Evolutionary conservation across 1,140 invertebrate genomes (phyloP).

Genomic region (Diorhabda sublineata): DNA sequence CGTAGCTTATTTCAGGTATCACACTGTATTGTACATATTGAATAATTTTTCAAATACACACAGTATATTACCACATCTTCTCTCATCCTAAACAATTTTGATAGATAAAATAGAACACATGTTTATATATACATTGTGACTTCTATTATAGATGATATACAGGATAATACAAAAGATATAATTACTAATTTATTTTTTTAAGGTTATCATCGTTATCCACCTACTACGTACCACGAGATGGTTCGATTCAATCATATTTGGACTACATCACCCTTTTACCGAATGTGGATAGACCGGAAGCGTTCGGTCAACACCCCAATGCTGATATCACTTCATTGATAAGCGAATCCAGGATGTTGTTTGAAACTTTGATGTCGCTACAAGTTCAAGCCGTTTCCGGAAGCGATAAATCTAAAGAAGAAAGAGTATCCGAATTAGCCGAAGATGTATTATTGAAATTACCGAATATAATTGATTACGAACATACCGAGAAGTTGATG

Average conservation of each 20-base stretch:
- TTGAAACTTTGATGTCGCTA: slow-evolving; percentile 76
- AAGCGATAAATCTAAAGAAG: slow-evolving; percentile 60
- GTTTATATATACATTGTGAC: too few relatives aligned
- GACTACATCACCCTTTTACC: slow-evolving; percentile 75
- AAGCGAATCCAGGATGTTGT: slow-evolving; percentile 69
- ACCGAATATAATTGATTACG: slow-evolving; percentile 69
- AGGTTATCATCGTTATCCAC: slow-evolving; percentile 60
- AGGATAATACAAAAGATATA: too few relatives aligned
- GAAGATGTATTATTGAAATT: slow-evolving; percentile 68
- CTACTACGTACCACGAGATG: slow-evolving; percentile 79
- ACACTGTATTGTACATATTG: slow-evolving; percentile 12
- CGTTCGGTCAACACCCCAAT: slow-evolving; percentile 85
- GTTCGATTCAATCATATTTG: slow-evolving; percentile 71
- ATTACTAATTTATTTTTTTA: too few relatives aligned
- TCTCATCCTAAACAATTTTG: too few relatives aligned
- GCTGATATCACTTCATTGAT: slow-evolving; percentile 86
- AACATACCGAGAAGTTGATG: slow-evolving; percentile 67
- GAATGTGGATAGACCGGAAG: slow-evolving; percentile 72
- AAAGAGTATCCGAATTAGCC: slow-evolving; percentile 55
- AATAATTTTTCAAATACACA: neutral
- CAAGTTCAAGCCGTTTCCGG: slow-evolving; percentile 60
- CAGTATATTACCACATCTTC: too few relatives aligned
- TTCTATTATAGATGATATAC: too few relatives aligned
- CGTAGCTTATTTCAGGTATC: slow-evolving; percentile 62
- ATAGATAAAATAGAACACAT: too few relatives aligned